Percentiles rank a stretch among this genome's conserved stretches.
phyloP scores from a whole-genome alignment of 2,113 vertebrate genomes.

The Corvus moneduloides region DNA sequence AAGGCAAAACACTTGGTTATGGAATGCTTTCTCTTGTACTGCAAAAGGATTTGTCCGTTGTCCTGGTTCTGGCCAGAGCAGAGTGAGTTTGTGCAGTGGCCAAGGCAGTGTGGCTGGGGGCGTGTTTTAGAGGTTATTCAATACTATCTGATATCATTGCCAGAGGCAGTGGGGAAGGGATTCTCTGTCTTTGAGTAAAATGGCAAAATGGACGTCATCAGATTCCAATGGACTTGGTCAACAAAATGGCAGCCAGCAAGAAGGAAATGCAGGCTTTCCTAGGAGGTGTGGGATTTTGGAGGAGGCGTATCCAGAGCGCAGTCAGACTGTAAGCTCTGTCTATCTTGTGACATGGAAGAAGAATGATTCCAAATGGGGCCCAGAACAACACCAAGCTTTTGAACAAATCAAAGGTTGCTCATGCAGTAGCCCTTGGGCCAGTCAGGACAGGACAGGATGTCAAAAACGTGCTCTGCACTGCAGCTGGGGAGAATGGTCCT shows the following conservation, averaged over 20 bases:
- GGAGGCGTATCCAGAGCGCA: neutral
- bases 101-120: accelerated
- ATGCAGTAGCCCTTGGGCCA: too few species aligned
- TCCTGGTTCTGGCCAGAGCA: too few species aligned
- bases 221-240: neutral
- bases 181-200: neutral
- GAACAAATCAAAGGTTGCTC: neutral
- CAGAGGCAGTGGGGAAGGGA: accelerated
- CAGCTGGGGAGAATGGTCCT: neutral
- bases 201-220: neutral
- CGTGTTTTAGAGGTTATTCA: neutral
- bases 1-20: neutral
- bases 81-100: neutral
- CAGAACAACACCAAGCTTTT: neutral
- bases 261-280: neutral
- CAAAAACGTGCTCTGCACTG: accelerated
- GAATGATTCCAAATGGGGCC: neutral
- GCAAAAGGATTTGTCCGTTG: neutral
- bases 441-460: neutral
- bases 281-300: neutral
- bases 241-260: neutral
- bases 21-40: neutral
- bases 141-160: too few species aligned
- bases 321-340: neutral
- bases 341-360: too few species aligned